Percentiles rank a stretch among this genome's conserved stretches.
These are phyloP conservation scores for Orycteropus afer DNA, from an alignment of 2,113 vertebrate genomes.

Conservation along the genomic window DNA sequence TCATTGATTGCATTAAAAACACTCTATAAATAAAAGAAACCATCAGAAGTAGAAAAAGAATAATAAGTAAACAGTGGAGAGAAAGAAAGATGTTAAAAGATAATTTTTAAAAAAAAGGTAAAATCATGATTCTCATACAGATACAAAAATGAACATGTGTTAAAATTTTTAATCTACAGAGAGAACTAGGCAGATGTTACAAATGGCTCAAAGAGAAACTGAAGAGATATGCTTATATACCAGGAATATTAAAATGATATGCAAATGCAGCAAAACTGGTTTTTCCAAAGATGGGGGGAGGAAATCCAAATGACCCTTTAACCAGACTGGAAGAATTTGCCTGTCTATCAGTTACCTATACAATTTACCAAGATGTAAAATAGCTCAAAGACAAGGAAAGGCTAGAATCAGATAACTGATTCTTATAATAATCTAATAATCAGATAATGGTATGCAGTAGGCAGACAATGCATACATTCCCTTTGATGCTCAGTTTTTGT, in stretches of 20 bases:
- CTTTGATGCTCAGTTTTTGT: not conserved
- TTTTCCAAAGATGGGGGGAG: not conserved
- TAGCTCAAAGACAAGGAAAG: not conserved
- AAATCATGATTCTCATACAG: not conserved
- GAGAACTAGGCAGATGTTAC: not conserved
- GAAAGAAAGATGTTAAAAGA: not conserved
- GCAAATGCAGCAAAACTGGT: not conserved
- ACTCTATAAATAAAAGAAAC: not conserved
- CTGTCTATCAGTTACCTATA: constrained; percentile 20
- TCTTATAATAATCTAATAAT: no score
- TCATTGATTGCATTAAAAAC: not conserved
- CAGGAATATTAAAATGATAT: constrained; percentile 19
- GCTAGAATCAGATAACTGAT: not conserved
- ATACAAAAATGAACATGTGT: not conserved
- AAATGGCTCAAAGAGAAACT: not conserved
- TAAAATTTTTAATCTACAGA: constrained; percentile 19
- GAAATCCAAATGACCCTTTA: not conserved
- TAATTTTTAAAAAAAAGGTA: constrained; percentile 7
- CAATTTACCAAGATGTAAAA: not conserved
- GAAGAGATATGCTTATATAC: not conserved
- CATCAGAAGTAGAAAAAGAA: not conserved
- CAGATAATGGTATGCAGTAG: not conserved
- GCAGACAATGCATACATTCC: not conserved
- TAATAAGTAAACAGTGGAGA: not conserved
- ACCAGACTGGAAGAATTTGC: not conserved